Evolutionary conservation across 2,113 vertebrate genomes (phyloP).

Genomic region (Channa argus): DNA sequence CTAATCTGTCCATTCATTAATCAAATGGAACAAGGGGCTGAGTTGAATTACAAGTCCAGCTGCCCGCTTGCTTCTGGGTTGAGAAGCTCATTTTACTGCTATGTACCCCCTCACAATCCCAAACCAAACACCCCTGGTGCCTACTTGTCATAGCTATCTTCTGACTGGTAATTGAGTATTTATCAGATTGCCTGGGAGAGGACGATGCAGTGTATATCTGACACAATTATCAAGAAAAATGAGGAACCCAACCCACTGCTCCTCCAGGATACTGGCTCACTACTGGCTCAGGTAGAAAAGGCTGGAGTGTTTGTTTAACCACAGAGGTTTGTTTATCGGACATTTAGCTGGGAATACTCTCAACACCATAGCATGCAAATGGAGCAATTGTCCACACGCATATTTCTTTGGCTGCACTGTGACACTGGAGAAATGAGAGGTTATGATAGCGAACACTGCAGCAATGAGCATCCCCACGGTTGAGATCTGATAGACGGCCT

Average conservation of each 20-base stretch:
- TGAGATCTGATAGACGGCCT: slow-evolving; percentile 63
- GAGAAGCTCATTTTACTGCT: slow-evolving; percentile 54
- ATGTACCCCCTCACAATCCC: slow-evolving; percentile 25
- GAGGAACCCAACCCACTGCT: slow-evolving; percentile 10
- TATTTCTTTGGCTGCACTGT: slow-evolving; percentile 51
- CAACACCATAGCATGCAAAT: slow-evolving; percentile 71
- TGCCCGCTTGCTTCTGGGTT: slow-evolving; percentile 66
- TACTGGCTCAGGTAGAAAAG: slow-evolving; percentile 27
- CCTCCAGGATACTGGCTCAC: slow-evolving; percentile 24
- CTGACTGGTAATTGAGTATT: slow-evolving; percentile 93
- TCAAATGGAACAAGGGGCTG: slow-evolving; percentile 84
- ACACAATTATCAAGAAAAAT: slow-evolving; percentile 89
- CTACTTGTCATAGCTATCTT: slow-evolving; percentile 79
- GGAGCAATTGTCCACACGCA: slow-evolving; percentile 61
- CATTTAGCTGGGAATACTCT: slow-evolving; percentile 27
- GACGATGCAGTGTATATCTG: slow-evolving; percentile 87
- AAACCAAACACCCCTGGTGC: slow-evolving; percentile 34
- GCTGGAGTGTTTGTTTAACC: slow-evolving; percentile 2
- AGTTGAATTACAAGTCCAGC: slow-evolving; percentile 63
- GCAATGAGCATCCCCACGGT: slow-evolving; percentile 32
- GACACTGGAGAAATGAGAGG: slow-evolving; percentile 54
- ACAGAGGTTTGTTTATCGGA: slow-evolving; percentile 37
- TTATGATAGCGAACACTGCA: slow-evolving; percentile 56
- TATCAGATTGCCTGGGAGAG: slow-evolving; percentile 93
- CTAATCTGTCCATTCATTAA: slow-evolving; percentile 74